These are phyloP conservation scores for Brotula barbata DNA, from an alignment of 2,797 vertebrate genomes.

Conservation along the genomic window DNA sequence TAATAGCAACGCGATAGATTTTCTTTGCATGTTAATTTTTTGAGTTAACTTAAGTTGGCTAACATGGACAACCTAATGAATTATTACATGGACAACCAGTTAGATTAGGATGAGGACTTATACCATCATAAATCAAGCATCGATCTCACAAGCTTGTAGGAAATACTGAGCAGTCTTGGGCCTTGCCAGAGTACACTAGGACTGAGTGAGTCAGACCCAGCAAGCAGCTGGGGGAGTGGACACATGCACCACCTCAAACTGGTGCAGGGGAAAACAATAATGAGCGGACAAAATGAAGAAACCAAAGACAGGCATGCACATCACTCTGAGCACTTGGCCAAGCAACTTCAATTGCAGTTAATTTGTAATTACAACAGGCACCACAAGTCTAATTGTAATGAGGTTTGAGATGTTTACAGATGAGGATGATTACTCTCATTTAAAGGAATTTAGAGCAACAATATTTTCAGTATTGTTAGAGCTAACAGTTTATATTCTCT, in stretches of 20 bases:
- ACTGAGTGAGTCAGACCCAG: slow-evolving; percentile 62
- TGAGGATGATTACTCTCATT: too few species aligned
- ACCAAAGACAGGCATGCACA: slow-evolving; percentile 12
- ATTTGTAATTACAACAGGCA: background rate
- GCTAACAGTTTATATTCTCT: too few species aligned
- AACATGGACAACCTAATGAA: background rate
- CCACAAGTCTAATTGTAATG: too few species aligned
- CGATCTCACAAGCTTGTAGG: slow-evolving; percentile 11
- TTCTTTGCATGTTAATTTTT: background rate
- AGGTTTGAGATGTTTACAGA: too few species aligned
- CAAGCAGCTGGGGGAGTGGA: slow-evolving; percentile 61
- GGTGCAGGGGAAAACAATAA: slow-evolving; percentile 59
- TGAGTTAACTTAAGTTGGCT: background rate
- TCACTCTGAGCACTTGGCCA: slow-evolving; percentile 7
- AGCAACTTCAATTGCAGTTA: background rate
- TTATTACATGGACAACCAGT: background rate
- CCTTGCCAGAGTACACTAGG: slow-evolving; percentile 36
- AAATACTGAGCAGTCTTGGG: slow-evolving; percentile 26
- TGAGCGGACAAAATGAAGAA: slow-evolving; percentile 2
- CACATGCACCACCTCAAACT: slow-evolving; percentile 63
- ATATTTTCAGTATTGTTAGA: too few species aligned
- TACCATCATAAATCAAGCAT: too few species aligned
- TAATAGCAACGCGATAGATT: too few species aligned
- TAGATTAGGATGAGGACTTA: background rate
- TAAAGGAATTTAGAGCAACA: too few species aligned